Evolutionary conservation across 2,113 vertebrate genomes (phyloP).

Genomic region (Ptilorrhoa leucosticta): DNA sequence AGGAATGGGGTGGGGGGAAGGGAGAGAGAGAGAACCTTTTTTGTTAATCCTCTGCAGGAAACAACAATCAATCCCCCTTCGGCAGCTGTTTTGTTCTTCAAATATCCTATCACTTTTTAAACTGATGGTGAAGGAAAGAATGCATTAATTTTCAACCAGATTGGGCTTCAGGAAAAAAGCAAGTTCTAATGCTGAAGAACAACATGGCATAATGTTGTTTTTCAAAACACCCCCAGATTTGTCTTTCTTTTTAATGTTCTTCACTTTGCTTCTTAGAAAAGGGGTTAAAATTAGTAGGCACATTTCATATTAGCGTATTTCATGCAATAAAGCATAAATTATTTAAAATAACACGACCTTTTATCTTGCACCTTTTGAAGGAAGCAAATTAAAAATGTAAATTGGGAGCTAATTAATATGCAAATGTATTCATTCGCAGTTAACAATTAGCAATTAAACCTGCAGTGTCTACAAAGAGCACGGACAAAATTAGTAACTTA

Average conservation of each 20-base stretch:
- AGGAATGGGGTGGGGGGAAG: not conserved
- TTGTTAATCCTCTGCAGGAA: constrained; percentile 60
- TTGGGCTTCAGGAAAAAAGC: constrained; percentile 63
- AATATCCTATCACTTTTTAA: constrained; percentile 73
- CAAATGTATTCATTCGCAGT: constrained; percentile 99
- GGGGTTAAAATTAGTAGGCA: constrained; percentile 90
- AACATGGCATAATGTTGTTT: constrained; percentile 66
- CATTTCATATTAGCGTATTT: constrained; percentile 97
- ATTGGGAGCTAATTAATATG: constrained; percentile 99
- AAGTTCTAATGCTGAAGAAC: constrained; percentile 60
- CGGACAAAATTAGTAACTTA: constrained; percentile 98
- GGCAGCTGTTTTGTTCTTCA: constrained; percentile 72
- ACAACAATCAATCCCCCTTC: constrained; percentile 32
- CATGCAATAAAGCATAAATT: constrained; percentile 99
- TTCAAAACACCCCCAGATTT: constrained; percentile 63
- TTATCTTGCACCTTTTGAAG: constrained; percentile 99
- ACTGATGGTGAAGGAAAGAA: constrained; percentile 65
- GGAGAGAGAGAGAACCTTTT: not conserved
- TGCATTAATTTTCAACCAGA: constrained; percentile 66
- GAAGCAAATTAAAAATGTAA: constrained; percentile 99
- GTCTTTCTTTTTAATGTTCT: constrained; percentile 65
- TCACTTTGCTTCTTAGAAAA: constrained; percentile 75
- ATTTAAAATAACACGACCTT: constrained; percentile 99
- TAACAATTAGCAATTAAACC: constrained; percentile 99
- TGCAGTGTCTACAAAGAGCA: constrained; percentile 99